Base-by-base conservation (phyloP, 1,140 invertebrate genomes). In the Nautilus pompilius region DNA sequence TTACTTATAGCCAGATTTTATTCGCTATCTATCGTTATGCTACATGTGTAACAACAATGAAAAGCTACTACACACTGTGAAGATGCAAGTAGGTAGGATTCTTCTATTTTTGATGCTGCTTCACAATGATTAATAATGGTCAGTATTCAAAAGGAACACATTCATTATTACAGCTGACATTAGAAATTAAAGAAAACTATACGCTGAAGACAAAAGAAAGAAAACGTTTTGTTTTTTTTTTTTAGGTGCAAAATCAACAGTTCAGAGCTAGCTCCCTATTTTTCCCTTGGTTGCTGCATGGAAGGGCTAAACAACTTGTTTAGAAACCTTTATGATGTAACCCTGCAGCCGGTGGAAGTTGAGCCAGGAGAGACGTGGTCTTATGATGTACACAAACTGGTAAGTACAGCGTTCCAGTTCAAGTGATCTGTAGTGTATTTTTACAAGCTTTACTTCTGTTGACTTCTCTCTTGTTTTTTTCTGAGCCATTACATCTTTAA, bases 221-320 rank as follows among this genome's bases (percentile, higher is more conserved):
- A n/a, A n/a, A n/a, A n/a, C n/a, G 2, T 62, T 41, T 57, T 30
- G 48, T 8, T 36, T 29, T 55, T 58, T 36, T 22, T 51, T 62
- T 66, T 13, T 62, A 76, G 70, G 26, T 70, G 63, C 45, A 58
- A 62, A 20, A 30, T 74, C 22, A 41, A 57, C 22, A 57, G 32
- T 48, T 34, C 51, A 45, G 71, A 77, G 5, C 30, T 76, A 15
- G 46, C 65, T 8, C 62, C 70, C 0, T 98, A 96, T 79, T 96
- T 99, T 80, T 96, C 95, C 0, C 84, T 98, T 0, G 96, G 96
- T 8, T 87, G 88, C 56, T 97, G 95, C 75, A 98, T 99, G 93
- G 94, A 98, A 73, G 96, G 96, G 0, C 81, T 98, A 3, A 94
- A 95, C 82, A 87, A 89, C 72, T 81, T 99, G 8, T 90, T 95